phyloP scores from a whole-genome alignment of 2,113 vertebrate species.

The Sinocyclocheilus anophthalmus region DNA sequence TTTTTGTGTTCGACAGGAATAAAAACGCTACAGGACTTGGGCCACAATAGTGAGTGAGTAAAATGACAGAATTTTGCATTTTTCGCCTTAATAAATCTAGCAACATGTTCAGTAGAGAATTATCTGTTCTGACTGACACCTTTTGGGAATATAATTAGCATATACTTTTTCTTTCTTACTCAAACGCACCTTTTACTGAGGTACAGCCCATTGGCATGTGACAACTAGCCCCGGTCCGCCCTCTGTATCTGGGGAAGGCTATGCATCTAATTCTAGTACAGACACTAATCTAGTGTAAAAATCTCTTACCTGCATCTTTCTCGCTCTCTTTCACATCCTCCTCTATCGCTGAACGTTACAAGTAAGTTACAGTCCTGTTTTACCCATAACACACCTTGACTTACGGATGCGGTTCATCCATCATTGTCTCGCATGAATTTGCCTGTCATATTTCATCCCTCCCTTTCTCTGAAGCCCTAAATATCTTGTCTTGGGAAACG shows the following conservation, averaged over 20 bases:
- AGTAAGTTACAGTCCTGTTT: constrained; percentile 42
- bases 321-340: background rate
- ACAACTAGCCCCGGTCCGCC: background rate
- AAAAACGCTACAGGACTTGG: background rate
- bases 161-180: background rate
- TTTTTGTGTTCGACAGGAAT: background rate
- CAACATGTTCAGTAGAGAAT: background rate
- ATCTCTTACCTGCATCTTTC: background rate
- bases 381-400: constrained; percentile 42
- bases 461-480: constrained; percentile 27
- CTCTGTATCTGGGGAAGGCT: background rate
- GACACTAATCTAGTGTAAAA: background rate
- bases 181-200: background rate
- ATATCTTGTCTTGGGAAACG: constrained; percentile 60
- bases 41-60: background rate
- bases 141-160: background rate
- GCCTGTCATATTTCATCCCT: constrained; percentile 9
- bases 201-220: background rate
- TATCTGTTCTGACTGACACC: background rate
- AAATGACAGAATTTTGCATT: background rate
- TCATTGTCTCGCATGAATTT: constrained; percentile 45
- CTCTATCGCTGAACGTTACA: constrained; percentile 7
- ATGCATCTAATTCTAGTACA: background rate
- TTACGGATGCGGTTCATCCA: constrained; percentile 38
- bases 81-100: background rate